These are phyloP conservation scores for Apis mellifera DNA, from an alignment of 1,140 invertebrate species.

Conservation along the genomic window DNA sequence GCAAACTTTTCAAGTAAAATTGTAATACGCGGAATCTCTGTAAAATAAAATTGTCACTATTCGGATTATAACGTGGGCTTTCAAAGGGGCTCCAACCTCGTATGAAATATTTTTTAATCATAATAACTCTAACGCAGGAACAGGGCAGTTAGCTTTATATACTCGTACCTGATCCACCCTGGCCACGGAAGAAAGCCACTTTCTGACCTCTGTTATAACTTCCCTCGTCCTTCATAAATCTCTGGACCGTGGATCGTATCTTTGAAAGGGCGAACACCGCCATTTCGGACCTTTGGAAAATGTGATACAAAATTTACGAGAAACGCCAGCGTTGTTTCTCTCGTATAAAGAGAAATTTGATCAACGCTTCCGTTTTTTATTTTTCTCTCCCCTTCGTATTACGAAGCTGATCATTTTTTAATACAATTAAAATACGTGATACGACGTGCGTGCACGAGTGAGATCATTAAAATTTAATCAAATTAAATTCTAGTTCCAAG, in stretches of 20 bases:
- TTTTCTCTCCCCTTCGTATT: no score
- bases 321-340: background rate
- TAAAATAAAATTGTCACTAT: background rate
- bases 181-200: slow-evolving; percentile 37
- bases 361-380: background rate
- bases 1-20: background rate
- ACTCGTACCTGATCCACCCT: background rate
- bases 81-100: background rate
- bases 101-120: slow-evolving; percentile 35
- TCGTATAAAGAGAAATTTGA: slow-evolving; percentile 4
- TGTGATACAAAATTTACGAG: slow-evolving; percentile 40
- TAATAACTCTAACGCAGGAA: slow-evolving; percentile 14
- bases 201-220: slow-evolving; percentile 47
- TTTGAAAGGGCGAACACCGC: slow-evolving; percentile 34
- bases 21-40: background rate
- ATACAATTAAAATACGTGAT: no score
- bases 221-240: slow-evolving; percentile 39
- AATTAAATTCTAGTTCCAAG: no score
- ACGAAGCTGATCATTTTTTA: no score
- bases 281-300: slow-evolving; percentile 32
- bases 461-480: no score
- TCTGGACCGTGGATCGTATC: slow-evolving; percentile 39
- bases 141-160: slow-evolving; percentile 26
- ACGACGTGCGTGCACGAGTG: no score
- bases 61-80: background rate